A percentile compares a stretch with the other conserved stretches of the same genome.
phyloP scores from a whole-genome alignment of 1,140 invertebrate species.

The Neodiprion fabricii region DNA sequence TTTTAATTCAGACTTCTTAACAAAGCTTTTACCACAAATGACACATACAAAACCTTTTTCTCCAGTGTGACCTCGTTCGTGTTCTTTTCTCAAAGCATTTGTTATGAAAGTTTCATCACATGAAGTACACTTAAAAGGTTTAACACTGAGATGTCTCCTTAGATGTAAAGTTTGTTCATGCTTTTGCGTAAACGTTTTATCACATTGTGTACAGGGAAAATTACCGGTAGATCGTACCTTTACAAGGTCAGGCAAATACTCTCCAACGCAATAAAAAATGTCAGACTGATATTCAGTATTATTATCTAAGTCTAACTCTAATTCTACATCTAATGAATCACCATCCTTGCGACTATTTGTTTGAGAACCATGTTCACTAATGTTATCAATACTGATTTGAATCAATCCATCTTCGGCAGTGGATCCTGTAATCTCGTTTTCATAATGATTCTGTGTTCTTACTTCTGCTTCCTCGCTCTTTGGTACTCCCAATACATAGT shows the following conservation, averaged over 20 bases:
- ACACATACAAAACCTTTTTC: conserved; percentile 12
- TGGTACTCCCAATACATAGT: conserved; percentile 1
- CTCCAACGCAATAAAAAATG: conserved; percentile 5
- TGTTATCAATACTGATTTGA: neutral
- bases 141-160: conserved; percentile 15
- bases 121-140: conserved; percentile 22
- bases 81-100: conserved; percentile 17
- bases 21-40: conserved; percentile 35
- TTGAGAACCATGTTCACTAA: neutral
- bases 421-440: neutral
- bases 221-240: neutral
- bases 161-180: conserved; percentile 13
- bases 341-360: neutral
- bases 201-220: conserved; percentile 12
- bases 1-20: conserved; percentile 30
- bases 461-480: neutral
- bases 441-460: neutral
- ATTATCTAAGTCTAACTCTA: neutral
- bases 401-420: too few species aligned
- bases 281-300: neutral
- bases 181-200: conserved; percentile 11
- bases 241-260: neutral
- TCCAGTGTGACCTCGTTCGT: conserved; percentile 13
- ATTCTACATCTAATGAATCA: neutral
- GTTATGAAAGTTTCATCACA: conserved; percentile 23